Conservation (phyloP, 2,113 vertebrate species). For the Nyctereutes procyonoides region DNA sequence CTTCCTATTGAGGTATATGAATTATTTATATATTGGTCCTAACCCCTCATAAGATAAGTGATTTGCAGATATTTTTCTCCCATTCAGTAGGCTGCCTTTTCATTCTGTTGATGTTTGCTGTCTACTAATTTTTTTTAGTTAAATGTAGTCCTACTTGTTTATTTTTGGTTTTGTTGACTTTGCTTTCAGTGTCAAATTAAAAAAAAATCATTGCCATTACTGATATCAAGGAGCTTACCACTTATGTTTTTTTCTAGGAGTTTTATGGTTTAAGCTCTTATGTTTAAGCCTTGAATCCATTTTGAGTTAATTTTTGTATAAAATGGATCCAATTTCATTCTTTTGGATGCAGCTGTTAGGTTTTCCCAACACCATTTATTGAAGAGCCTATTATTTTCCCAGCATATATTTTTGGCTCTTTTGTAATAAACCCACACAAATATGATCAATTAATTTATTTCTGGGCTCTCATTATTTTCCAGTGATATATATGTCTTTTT, state of each 20-base stretch:
- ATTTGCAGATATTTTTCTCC: background rate
- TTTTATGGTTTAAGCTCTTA: no score
- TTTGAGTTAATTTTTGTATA: no score
- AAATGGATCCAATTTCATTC: no score
- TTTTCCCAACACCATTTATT: no score
- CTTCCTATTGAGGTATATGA: background rate
- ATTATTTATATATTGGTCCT: background rate
- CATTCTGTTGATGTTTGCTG: background rate
- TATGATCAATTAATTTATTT: no score
- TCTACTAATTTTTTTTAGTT: background rate
- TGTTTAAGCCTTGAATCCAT: no score
- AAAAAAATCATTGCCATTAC: background rate
- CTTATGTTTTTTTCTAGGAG: background rate
- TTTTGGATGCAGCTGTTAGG: no score
- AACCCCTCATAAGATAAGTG: background rate
- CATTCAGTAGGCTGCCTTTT: background rate
- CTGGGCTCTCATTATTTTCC: no score
- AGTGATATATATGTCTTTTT: no score
- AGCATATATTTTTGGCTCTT: no score
- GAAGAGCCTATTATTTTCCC: no score
- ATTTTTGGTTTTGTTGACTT: background rate
- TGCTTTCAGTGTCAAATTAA: background rate
- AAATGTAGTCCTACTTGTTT: background rate
- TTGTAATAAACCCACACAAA: no score
- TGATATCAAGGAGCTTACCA: background rate